Evolutionary conservation across 2,888 invertebrate genomes (phyloP).

Genomic region (Elaeidobius kamerunicus): DNA sequence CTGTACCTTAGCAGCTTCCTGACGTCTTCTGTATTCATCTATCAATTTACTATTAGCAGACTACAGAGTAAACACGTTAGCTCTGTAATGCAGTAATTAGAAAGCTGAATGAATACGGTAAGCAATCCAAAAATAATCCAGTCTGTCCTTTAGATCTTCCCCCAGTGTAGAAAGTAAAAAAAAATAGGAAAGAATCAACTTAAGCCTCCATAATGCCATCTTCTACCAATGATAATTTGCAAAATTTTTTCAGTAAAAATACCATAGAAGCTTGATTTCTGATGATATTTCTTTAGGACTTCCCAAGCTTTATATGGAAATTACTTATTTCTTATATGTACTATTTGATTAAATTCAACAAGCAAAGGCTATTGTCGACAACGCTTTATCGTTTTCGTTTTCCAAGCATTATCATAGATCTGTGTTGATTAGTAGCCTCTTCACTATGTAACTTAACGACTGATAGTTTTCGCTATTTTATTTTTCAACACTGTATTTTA

Average conservation of each 20-base stretch:
- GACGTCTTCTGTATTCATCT: conserved; percentile 4
- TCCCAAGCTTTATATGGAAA: conserved; percentile 7
- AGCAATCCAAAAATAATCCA: background rate
- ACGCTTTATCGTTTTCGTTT: conserved; percentile 4
- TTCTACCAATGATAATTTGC: conserved; percentile 1
- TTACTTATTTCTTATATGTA: conserved; percentile 3
- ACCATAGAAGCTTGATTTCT: conserved; percentile 7
- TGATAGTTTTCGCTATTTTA: background rate
- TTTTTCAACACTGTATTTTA: background rate
- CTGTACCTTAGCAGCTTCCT: background rate
- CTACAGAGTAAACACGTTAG: background rate
- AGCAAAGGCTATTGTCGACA: conserved; percentile 12
- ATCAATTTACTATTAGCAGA: conserved; percentile 2
- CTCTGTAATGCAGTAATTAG: conserved; percentile 4
- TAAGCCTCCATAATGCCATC: conserved; percentile 3
- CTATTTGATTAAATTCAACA: conserved; percentile 5
- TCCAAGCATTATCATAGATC: conserved; percentile 6
- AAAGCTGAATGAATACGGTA: conserved; percentile 7
- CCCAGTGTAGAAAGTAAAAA: conserved; percentile 3
- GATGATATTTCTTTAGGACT: conserved; percentile 4
- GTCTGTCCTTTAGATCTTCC: conserved; percentile 4
- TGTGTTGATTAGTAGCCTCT: conserved; percentile 1
- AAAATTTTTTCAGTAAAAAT: background rate
- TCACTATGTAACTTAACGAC: background rate
- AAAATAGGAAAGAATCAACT: background rate